Base-by-base conservation (phyloP, 1,140 invertebrate species). In the Caenorhabditis inopinata region DNA sequence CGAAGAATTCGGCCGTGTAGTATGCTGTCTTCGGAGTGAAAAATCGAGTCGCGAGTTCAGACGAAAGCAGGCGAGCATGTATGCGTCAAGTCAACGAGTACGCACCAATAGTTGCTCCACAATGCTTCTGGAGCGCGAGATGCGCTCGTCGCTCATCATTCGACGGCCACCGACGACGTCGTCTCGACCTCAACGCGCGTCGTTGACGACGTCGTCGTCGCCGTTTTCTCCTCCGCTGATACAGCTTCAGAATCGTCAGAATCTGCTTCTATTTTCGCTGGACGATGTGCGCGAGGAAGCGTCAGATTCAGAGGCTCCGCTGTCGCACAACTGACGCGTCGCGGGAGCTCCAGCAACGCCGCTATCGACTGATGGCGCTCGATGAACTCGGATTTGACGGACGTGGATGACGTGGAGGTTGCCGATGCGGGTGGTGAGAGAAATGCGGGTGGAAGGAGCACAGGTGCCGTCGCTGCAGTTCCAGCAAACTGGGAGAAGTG, bases 291-390 rank as follows among this genome's bases (percentile, higher is more conserved):
- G 32, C 4, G 58, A 68, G 58, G 51, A 51, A 32, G 58, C n/a
- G 58, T 11, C 58, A 42, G 32, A 68, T 68, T 68, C 58, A 42
- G 58, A 68, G 32, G 58, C 58, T 42, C 32, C 38, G 27, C 58
- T 68, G n/a, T 32, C 35, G 58, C 12, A 27, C 58, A 38, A 18
- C 38, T 42, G 38, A 42, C 9, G 21, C 48, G n/a, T 2, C 58
- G 29, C 9, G 58, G 58, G 7, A 29, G 4, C 21, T 78, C 76
- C 38, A 78, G 23, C 2, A 78, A 38, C n/a, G 35, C 14, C 0
- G 76, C 76, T 18, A 78, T 78, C 18, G 53, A 78, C 29, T 32
- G 76, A 68, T 78, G 76, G 2, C 76, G n/a, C 46, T 78, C 76
- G 27, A 51, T 58, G 51, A 42, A 78, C 25, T 68, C 58, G 0